phyloP scores from a whole-genome alignment of 2,113 vertebrate species.

The Elaphurus davidianus region DNA sequence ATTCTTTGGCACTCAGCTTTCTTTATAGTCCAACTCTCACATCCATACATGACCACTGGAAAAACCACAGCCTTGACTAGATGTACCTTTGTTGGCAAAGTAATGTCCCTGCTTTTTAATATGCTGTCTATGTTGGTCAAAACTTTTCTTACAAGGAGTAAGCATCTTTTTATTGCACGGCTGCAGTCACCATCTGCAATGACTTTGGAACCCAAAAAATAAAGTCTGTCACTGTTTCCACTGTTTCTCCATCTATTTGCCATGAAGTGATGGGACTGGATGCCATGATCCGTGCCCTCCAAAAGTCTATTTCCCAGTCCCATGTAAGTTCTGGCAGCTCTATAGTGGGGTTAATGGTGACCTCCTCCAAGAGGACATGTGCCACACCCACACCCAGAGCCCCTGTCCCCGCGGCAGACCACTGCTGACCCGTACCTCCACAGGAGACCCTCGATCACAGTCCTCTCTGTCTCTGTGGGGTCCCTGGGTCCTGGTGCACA shows the following conservation, averaged over 20 bases:
- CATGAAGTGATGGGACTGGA: not conserved
- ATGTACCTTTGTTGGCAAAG: not conserved
- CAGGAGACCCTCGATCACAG: not conserved
- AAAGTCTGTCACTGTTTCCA: not conserved
- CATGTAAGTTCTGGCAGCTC: not conserved
- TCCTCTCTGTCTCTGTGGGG: not conserved
- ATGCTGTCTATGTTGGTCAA: not conserved
- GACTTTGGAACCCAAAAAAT: not conserved
- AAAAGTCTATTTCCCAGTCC: not conserved
- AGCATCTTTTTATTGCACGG: not conserved
- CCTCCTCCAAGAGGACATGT: not conserved
- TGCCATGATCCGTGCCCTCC: not conserved
- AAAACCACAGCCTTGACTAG: not conserved
- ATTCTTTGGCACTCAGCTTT: not conserved
- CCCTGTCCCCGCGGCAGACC: not conserved
- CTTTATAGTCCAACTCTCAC: not conserved
- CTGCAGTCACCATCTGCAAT: not conserved
- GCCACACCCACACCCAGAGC: not conserved
- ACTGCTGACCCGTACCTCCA: not conserved
- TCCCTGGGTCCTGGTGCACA: accelerated
- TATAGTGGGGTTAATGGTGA: not conserved
- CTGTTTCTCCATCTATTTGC: not conserved
- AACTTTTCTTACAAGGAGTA: not conserved
- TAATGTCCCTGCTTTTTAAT: not conserved
- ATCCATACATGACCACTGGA: not conserved